Conservation (phyloP, 37 sponge, comb jelly and placozoan genomes). For the Bolinopsis microptera region DNA sequence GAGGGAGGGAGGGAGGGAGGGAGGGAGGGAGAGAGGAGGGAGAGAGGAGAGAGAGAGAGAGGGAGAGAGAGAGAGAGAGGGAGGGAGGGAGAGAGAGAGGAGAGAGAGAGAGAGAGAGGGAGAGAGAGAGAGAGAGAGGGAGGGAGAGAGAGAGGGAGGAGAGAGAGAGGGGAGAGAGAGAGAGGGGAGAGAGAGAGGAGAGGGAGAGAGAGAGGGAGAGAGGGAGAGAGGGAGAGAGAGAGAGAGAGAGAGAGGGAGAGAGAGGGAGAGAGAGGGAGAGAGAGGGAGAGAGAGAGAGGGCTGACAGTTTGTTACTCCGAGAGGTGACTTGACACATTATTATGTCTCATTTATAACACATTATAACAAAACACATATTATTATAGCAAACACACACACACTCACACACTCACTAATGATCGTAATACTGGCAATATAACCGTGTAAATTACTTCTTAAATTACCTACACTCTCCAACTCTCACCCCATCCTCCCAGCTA, state of each 20-base stretch:
- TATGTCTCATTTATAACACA: neutral
- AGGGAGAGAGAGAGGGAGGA: neutral
- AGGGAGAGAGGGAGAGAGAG: slow-evolving; percentile 38
- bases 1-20: neutral
- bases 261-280: slow-evolving; percentile 5
- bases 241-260: slow-evolving; percentile 11
- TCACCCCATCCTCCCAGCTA: neutral
- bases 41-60: neutral
- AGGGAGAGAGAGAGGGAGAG: neutral
- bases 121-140: slow-evolving; percentile 30
- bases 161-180: neutral
- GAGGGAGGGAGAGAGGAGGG: neutral
- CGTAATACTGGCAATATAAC: neutral
- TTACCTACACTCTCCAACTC: neutral
- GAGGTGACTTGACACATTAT: neutral
- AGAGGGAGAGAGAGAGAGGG: neutral
- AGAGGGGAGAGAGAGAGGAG: neutral
- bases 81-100: neutral
- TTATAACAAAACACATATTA: neutral
- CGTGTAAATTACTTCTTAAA: neutral
- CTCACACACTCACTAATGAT: neutral
- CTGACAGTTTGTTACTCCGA: neutral
- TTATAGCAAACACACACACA: neutral
- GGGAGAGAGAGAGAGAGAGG: neutral
- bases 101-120: slow-evolving; percentile 25